phyloP scores from a whole-genome alignment of 2,797 vertebrate species.

The Falco concolor region DNA sequence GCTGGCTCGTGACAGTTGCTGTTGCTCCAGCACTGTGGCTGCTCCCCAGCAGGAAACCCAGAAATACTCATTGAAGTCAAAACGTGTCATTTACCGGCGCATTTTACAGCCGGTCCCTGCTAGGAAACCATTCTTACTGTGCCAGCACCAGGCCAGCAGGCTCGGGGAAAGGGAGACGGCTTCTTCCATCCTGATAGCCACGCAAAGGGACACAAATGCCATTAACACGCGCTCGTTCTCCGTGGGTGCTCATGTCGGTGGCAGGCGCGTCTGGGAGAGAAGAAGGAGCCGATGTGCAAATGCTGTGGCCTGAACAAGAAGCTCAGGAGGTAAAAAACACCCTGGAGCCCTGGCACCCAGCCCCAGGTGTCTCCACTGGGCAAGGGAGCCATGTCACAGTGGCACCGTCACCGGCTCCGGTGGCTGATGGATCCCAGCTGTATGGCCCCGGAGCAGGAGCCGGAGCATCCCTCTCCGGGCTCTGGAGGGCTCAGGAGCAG shows the following conservation, averaged over 20 bases:
- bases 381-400: background rate
- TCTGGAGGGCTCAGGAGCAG: background rate
- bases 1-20: background rate
- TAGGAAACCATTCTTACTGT: background rate
- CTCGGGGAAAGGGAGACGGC: background rate
- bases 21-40: background rate
- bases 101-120: background rate
- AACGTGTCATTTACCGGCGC: background rate
- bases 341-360: background rate
- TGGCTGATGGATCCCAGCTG: accelerated
- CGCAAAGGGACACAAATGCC: background rate
- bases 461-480: background rate
- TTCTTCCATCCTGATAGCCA: background rate
- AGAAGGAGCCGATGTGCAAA: background rate
- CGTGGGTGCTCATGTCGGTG: background rate
- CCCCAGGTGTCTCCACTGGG: accelerated
- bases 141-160: background rate
- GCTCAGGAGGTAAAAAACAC: background rate
- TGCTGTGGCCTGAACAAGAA: background rate
- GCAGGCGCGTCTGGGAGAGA: background rate
- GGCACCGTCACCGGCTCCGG: background rate
- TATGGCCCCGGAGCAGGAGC: background rate
- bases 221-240: background rate
- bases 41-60: background rate
- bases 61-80: background rate